Percentiles rank a stretch among this genome's conserved stretches.
These are phyloP conservation scores for Hipposideros armiger DNA, from an alignment of 2,113 vertebrate species.

Conservation along the genomic window DNA sequence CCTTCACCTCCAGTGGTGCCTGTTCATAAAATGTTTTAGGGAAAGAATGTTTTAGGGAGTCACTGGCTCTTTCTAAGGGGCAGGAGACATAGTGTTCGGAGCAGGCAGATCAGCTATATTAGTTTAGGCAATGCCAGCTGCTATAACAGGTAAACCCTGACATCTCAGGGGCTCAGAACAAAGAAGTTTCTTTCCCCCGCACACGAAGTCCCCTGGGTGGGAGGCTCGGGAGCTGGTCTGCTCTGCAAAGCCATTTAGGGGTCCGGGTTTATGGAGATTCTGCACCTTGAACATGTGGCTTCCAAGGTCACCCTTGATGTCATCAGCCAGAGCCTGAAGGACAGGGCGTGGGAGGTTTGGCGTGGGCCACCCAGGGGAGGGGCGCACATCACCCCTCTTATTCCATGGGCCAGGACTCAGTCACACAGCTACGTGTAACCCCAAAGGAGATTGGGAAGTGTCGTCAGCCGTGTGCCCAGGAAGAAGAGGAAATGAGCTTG, in stretches of 20 bases:
- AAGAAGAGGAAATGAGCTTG: not conserved
- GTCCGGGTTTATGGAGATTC: not conserved
- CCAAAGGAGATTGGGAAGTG: not conserved
- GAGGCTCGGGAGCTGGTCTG: not conserved
- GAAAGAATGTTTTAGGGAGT: not conserved
- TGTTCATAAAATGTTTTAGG: not conserved
- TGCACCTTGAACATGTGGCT: not conserved
- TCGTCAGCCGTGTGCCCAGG: fast-evolving
- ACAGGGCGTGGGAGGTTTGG: fast-evolving
- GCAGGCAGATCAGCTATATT: not conserved
- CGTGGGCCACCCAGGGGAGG: fast-evolving
- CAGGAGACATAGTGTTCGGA: not conserved
- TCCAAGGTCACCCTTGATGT: not conserved
- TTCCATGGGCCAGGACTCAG: not conserved
- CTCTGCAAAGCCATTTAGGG: not conserved
- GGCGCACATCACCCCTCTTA: fast-evolving
- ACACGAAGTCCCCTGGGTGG: not conserved
- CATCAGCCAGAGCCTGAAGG: not conserved
- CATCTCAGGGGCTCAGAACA: not conserved
- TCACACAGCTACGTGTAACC: not conserved
- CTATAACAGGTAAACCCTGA: not conserved
- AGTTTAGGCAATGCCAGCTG: not conserved
- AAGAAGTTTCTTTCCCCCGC: not conserved
- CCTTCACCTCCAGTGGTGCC: not conserved
- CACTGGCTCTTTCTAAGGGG: not conserved